Evolutionary conservation across 2,888 invertebrate genomes (phyloP), one percentile per base, ranked within the genome.

Genomic region (Luperina testacea): DNA sequence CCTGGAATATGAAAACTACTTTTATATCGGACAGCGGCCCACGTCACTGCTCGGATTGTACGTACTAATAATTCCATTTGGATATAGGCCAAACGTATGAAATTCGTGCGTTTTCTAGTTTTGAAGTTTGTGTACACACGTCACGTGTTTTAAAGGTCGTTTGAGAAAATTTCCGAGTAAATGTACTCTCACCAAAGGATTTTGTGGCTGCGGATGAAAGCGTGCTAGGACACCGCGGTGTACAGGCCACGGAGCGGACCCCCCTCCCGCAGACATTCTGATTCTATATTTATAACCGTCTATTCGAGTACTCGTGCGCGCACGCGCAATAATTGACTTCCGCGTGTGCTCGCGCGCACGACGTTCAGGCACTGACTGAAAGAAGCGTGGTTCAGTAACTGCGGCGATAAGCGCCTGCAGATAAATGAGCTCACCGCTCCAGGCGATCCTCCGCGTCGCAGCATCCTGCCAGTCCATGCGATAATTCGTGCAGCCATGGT

Each of bases 191-290:
- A 96, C 96, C 96, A 93, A 94, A 95, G 96, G 95, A 94, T 95
- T 93, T 89, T 92, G 92, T 87, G 92, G 90, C 90, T 93, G 94
- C 90, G 94, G 94, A 89, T 94, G 89, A 92, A 95, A 96, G 90
- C 97, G 96, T 92, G 96, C 93, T 93, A 96, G 95, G 95, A 96
- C 95, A 94, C 96, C 97, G 90, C 97, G 97, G 91, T 97, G 97
- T 89, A 98, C 97, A 86, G 98, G 98, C 98, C 98, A 98, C 93
- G 98, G 98, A 90, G 97, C 98, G 93, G 97, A 97, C 91, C 97
- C 97, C 92, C 96, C 97, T 92, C 97, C 97, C 91, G 94, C 92
- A 92, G 97, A 97, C 96, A 96, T 97, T 95, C 96, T 95, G 93
- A 84, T 91, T 94, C 96, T 96, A 96, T 93, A 96, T 95, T 95